Base-by-base conservation (phyloP, 2,113 vertebrate species). In the Forbesichthys agassizii region DNA sequence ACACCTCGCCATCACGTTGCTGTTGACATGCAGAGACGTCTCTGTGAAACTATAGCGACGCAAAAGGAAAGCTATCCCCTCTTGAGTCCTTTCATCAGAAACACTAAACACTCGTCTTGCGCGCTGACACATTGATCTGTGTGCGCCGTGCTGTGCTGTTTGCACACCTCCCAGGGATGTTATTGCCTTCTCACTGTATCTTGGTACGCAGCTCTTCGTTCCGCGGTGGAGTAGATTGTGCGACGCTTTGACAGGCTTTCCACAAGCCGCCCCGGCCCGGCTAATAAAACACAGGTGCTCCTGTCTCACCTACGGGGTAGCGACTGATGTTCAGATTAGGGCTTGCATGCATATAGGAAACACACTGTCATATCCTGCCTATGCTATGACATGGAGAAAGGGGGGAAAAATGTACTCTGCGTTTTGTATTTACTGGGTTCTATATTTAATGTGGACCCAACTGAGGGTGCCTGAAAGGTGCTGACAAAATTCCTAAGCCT, bases 261-360 rank as follows among this genome's bases (percentile, higher is more conserved):
- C 48, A 52, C 51, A 52, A 48, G 48, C 33, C 27, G 61, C 61
- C 46, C 61, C 33, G n/a, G 61, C 53, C 52, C 61, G 9, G 61
- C 48, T 68, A 58, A 69, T 53, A 61, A 52, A 52, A 69, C 59
- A 61, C 48, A 46, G 48, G 13, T 51, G 3, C 54, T 58, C 46
- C 3, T 58, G 42, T 46, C 27, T 27, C 20, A 49, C 36, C 66
- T n/a, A 48, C 55, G 27, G 66, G 20, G 20, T 18, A 16, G 58
- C 66, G 20, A 33, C 54, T 68, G 14, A 20, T 55, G 20, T 33
- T 48, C 55, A 68, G 7, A 61, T 61, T 51, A 59, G 59, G 66
- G 46, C 27, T 27, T 33, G 48, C 7, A 69, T 52, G 52, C 66
- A 47, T 56, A 36, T 33, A 33, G 57, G 61, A 20, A 60, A 36